Percentiles rank a stretch among this genome's conserved stretches.
phyloP scores from a whole-genome alignment of 2,888 invertebrate species.

The Eilema sororculum region DNA sequence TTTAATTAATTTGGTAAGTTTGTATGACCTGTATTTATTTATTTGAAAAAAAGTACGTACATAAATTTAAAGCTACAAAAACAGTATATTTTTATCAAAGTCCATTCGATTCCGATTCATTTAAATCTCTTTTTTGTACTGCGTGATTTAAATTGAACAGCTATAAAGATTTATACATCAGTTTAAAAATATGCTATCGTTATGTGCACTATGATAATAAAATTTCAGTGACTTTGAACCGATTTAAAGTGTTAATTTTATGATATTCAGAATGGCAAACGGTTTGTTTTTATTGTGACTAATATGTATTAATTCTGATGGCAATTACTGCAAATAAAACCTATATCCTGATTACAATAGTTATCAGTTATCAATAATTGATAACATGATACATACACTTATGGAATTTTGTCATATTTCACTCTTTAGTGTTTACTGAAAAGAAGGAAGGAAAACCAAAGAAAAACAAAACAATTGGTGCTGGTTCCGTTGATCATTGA shows the following conservation, averaged over 20 bases:
- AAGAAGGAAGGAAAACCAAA: too few species aligned
- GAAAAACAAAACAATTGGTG: too few species aligned
- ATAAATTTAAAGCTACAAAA: neutral
- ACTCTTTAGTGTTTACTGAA: neutral
- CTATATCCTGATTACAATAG: neutral
- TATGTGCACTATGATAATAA: neutral
- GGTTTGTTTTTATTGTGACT: neutral
- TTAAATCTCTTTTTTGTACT: neutral
- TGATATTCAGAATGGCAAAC: neutral
- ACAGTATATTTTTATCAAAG: neutral
- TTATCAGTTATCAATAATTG: neutral
- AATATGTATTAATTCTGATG: neutral
- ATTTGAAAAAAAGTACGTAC: too few species aligned
- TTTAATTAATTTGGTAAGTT: too few species aligned
- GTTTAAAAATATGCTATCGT: neutral
- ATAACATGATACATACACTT: too few species aligned
- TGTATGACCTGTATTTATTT: too few species aligned
- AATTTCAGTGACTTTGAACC: neutral
- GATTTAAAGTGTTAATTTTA: neutral
- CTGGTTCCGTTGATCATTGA: too few species aligned
- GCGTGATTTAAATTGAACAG: neutral
- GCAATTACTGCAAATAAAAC: neutral
- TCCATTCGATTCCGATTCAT: neutral
- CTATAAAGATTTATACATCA: neutral
- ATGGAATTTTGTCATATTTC: neutral